These are phyloP conservation scores for Hybognathus amarus DNA, from an alignment of 2,797 vertebrate species.

Conservation along the genomic window DNA sequence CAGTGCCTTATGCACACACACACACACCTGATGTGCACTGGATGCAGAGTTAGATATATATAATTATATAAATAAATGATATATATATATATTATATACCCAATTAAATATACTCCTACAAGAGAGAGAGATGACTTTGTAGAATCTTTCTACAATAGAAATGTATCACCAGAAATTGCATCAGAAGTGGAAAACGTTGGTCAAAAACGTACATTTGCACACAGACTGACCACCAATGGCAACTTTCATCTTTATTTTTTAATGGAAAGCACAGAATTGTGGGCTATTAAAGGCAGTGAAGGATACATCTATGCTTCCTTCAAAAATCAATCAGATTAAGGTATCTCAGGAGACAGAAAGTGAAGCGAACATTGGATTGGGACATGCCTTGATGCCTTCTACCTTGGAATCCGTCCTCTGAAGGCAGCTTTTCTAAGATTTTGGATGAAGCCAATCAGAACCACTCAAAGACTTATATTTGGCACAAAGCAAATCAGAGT, in stretches of 20 bases:
- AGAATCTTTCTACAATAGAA: not conserved
- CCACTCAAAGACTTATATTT: not conserved
- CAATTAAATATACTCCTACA: not conserved
- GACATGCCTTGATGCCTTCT: not conserved
- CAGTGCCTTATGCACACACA: constrained; percentile 1
- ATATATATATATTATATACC: too few species aligned
- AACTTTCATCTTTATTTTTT: not conserved
- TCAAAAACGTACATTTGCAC: not conserved
- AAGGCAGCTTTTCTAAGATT: not conserved
- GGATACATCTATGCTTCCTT: not conserved
- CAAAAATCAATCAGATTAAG: not conserved
- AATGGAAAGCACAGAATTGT: not conserved
- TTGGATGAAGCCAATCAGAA: not conserved
- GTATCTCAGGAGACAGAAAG: not conserved
- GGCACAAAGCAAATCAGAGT: not conserved
- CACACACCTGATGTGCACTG: constrained; percentile 49
- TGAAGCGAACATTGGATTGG: not conserved
- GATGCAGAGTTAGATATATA: constrained; percentile 30
- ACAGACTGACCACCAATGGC: not conserved
- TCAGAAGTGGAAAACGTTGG: not conserved
- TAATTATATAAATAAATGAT: too few species aligned
- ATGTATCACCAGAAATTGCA: not conserved
- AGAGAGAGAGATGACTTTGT: not conserved
- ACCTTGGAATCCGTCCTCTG: not conserved
- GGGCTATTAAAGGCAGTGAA: not conserved